Conservation (phyloP, 2,888 invertebrate genomes). For the Coelopa pilipes region DNA sequence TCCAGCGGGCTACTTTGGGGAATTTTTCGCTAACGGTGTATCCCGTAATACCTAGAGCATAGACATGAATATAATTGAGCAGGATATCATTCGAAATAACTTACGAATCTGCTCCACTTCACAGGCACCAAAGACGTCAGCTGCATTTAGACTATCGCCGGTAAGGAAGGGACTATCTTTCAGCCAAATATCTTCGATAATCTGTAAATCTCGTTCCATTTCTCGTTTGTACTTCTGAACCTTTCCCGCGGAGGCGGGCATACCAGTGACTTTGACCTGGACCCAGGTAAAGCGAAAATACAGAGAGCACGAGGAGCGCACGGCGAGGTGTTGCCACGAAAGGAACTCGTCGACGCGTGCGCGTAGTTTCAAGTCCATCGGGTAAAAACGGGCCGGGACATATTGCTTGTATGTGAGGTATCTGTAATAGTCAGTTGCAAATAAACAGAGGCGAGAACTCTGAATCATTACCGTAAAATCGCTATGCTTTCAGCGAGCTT, state of each 20-base stretch:
- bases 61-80: constrained; percentile 66
- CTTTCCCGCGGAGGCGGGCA: constrained; percentile 58
- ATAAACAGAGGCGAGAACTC: background rate
- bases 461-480: constrained; percentile 60
- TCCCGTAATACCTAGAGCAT: constrained; percentile 71
- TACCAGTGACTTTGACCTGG: constrained; percentile 34
- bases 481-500: constrained; percentile 73
- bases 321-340: constrained; percentile 76
- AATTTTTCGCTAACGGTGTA: constrained; percentile 71
- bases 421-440: constrained; percentile 60
- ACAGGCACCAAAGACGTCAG: constrained; percentile 77
- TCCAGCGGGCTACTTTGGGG: constrained; percentile 72
- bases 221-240: constrained; percentile 56
- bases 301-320: constrained; percentile 69
- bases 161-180: constrained; percentile 67
- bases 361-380: constrained; percentile 66
- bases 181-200: constrained; percentile 70
- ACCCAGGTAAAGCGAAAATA: constrained; percentile 69
- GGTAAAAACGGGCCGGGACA: constrained; percentile 72
- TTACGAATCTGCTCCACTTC: constrained; percentile 80
- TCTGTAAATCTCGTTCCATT: constrained; percentile 70
- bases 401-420: constrained; percentile 61
- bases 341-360: constrained; percentile 75
- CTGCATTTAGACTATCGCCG: constrained; percentile 72
- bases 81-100: background rate